phyloP scores from a whole-genome alignment of 2,888 invertebrate genomes.

The Slavum lentiscoides region DNA sequence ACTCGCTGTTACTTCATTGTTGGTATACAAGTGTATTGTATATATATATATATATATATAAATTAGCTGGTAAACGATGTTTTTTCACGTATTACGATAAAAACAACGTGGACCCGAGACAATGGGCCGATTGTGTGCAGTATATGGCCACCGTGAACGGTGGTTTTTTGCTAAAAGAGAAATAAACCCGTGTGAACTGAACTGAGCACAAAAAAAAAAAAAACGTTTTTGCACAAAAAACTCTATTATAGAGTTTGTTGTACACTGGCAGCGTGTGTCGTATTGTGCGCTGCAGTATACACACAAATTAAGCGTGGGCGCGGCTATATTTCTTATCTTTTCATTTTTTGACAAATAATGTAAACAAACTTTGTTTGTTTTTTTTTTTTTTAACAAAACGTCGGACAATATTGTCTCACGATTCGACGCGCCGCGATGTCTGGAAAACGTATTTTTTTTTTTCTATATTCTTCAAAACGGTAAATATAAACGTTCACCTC shows the following conservation, averaged over 20 bases:
- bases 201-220: conserved; percentile 35
- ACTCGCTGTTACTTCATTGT: background rate
- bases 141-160: conserved; percentile 16
- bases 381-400: background rate
- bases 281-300: no score
- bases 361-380: conserved; percentile 20
- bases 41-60: background rate
- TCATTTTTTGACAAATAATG: conserved; percentile 15
- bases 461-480: conserved; percentile 14
- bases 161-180: conserved; percentile 38
- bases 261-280: no score
- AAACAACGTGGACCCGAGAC: conserved; percentile 43
- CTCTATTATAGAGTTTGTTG: background rate
- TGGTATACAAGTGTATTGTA: conserved; percentile 10
- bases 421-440: background rate
- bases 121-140: conserved; percentile 44
- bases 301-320: conserved; percentile 38
- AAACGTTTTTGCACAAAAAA: conserved; percentile 47
- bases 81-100: conserved; percentile 14
- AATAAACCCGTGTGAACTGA: conserved; percentile 39
- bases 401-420: conserved; percentile 35
- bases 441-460: background rate
- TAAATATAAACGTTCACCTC: background rate
- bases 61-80: conserved; percentile 11
- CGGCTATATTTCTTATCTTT: conserved; percentile 37